Percentiles rank a stretch among this genome's conserved stretches.
phyloP scores from a whole-genome alignment of 1,140 invertebrate species.

The Anagrus nilaparvatae region DNA sequence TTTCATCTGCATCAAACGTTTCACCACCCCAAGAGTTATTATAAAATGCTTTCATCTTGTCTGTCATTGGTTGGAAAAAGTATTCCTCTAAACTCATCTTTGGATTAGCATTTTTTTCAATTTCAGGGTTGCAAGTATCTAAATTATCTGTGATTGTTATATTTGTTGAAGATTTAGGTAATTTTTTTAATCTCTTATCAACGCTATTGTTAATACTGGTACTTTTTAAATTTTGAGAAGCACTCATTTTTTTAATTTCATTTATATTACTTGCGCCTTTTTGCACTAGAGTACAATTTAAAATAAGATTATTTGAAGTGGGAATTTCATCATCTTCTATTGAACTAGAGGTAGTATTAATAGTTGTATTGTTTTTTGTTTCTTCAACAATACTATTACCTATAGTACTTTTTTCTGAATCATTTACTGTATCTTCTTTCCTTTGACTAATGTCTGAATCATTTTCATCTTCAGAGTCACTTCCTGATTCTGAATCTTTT shows the following conservation, averaged over 20 bases:
- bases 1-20: constrained; percentile 43
- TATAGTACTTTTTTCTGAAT: not conserved
- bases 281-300: constrained; percentile 26
- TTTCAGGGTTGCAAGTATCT: too few relatives aligned
- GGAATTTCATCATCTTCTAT: constrained; percentile 13
- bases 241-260: constrained; percentile 22
- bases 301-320: constrained; percentile 12
- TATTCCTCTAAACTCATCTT: constrained; percentile 16
- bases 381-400: not conserved
- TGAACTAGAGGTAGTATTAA: constrained; percentile 15
- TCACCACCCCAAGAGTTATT: constrained; percentile 51
- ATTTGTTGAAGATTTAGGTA: constrained; percentile 1
- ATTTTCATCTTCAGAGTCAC: constrained; percentile 8
- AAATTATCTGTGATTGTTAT: not conserved
- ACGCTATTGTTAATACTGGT: too few relatives aligned
- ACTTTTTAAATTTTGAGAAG: not conserved
- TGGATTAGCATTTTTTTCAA: not conserved
- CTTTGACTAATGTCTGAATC: constrained; percentile 1
- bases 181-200: not conserved
- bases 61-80: constrained; percentile 27
- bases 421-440: not conserved
- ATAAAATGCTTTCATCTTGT: constrained; percentile 50
- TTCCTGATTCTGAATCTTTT: constrained; percentile 25
- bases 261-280: constrained; percentile 19
- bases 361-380: not conserved